phyloP scores from a whole-genome alignment of 2,888 invertebrate genomes.

The Nesidiocoris tenuis region DNA sequence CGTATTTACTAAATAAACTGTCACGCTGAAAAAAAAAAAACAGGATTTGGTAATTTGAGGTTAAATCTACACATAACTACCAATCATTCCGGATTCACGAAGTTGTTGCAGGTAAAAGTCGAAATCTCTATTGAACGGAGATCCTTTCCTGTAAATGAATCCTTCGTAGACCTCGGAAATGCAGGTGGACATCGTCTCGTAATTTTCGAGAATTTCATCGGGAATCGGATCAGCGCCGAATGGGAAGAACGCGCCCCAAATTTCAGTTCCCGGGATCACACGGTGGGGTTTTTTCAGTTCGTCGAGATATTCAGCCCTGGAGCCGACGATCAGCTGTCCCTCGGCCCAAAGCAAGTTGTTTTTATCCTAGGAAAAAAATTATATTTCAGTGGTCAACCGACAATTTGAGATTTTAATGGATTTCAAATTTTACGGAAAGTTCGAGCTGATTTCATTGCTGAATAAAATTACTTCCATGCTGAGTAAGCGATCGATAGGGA shows the following conservation, averaged over 20 bases:
- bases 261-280: slow-evolving; percentile 8
- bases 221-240: neutral
- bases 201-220: neutral
- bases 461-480: slow-evolving; percentile 9
- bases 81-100: slow-evolving; percentile 17
- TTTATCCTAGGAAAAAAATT: too few species aligned
- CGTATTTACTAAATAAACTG: too few species aligned
- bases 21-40: too few species aligned
- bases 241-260: neutral
- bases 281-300: slow-evolving; percentile 4
- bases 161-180: slow-evolving; percentile 4
- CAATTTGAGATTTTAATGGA: too few species aligned
- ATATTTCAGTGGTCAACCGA: too few species aligned
- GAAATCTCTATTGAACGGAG: slow-evolving; percentile 24
- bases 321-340: neutral
- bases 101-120: slow-evolving; percentile 13
- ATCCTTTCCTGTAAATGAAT: slow-evolving; percentile 12
- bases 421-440: too few species aligned
- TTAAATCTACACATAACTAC: too few species aligned
- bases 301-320: neutral
- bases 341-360: neutral
- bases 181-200: slow-evolving; percentile 21
- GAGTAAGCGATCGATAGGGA: slow-evolving; percentile 3
- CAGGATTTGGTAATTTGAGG: too few species aligned
- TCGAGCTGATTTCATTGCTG: too few species aligned